These are phyloP conservation scores for Epinephelus lanceolatus DNA, from an alignment of 2,113 vertebrate genomes.

Conservation along the genomic window DNA sequence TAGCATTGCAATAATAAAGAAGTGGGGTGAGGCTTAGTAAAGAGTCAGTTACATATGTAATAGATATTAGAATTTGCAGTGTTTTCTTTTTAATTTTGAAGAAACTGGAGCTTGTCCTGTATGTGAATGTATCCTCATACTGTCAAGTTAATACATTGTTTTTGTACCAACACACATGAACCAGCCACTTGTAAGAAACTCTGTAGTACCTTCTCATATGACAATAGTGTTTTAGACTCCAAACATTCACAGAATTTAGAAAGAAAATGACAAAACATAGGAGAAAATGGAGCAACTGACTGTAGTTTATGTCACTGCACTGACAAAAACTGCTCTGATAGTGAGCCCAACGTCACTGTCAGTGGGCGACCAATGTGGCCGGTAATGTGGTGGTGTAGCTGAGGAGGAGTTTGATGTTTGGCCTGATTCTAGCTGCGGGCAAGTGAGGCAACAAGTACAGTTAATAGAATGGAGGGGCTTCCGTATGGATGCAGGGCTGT, in stretches of 20 bases:
- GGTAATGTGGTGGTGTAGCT: slow-evolving; percentile 47
- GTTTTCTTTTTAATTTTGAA: not conserved
- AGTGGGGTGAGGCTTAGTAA: not conserved
- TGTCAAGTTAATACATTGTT: not conserved
- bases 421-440: slow-evolving; percentile 59
- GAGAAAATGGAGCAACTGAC: slow-evolving; percentile 54
- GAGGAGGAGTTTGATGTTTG: slow-evolving; percentile 34
- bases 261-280: slow-evolving; percentile 32
- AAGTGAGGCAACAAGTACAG: slow-evolving; percentile 67
- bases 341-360: slow-evolving; percentile 44
- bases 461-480: slow-evolving; percentile 68
- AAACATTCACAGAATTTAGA: too few species aligned
- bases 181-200: not conserved
- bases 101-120: too few species aligned
- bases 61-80: not conserved
- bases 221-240: not conserved
- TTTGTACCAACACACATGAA: not conserved
- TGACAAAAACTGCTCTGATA: slow-evolving; percentile 37
- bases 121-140: not conserved
- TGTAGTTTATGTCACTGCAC: slow-evolving; percentile 24
- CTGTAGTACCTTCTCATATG: not conserved
- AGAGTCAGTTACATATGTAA: not conserved
- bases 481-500: slow-evolving; percentile 53
- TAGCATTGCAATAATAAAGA: not conserved
- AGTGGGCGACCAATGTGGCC: slow-evolving; percentile 77